phyloP scores from a whole-genome alignment of 1,140 invertebrate genomes.

The Eriosoma lanigerum region DNA sequence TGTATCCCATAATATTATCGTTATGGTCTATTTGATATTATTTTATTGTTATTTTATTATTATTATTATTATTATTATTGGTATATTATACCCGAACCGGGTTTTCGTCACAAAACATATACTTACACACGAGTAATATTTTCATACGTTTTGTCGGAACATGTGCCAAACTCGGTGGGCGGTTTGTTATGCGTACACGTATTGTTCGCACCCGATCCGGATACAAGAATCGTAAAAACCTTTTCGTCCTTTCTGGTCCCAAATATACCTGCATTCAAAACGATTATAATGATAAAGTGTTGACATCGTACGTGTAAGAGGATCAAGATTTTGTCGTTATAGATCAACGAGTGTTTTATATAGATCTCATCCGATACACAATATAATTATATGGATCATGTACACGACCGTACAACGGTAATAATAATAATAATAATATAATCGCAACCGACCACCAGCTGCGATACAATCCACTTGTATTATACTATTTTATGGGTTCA shows the following conservation, averaged over 20 bases:
- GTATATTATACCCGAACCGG: background rate
- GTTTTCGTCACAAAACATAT: conserved; percentile 12
- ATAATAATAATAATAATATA: too few relatives aligned
- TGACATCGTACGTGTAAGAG: background rate
- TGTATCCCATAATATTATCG: background rate
- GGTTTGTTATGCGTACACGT: background rate
- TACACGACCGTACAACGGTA: too few relatives aligned
- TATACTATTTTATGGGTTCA: too few relatives aligned
- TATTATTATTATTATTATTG: too few relatives aligned
- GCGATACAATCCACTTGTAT: too few relatives aligned
- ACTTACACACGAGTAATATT: background rate
- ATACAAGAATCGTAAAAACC: background rate
- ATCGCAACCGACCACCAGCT: too few relatives aligned
- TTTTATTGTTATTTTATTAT: background rate
- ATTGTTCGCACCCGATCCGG: conserved; percentile 9
- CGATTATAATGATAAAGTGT: too few relatives aligned
- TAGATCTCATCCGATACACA: too few relatives aligned
- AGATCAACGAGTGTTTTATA: too few relatives aligned
- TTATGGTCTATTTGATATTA: conserved; percentile 43
- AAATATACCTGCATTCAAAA: too few relatives aligned
- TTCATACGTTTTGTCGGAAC: too few relatives aligned
- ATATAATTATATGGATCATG: too few relatives aligned
- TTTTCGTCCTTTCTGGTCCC: background rate
- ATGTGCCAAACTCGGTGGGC: conserved; percentile 27
- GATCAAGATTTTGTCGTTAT: background rate